Percentiles rank a stretch among this genome's conserved stretches.
Conservation (phyloP, 2,888 invertebrate species). For the Drosophila mercatorum region DNA sequence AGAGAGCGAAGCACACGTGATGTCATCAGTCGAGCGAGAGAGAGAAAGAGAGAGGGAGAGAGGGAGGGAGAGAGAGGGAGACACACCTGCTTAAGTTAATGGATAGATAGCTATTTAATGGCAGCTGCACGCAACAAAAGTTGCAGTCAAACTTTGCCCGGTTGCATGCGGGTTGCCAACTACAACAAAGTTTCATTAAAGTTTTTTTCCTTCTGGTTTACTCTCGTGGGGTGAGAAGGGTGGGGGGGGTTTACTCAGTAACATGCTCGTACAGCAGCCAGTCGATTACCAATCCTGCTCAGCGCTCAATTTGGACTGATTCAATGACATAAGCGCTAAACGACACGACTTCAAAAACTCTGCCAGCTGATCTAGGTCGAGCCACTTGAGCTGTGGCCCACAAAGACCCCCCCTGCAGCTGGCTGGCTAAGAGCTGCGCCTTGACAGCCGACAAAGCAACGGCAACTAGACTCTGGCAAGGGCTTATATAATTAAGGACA, state of each 20-base stretch:
- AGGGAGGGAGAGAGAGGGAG: not conserved
- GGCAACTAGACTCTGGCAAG: no score
- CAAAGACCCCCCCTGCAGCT: slow-evolving; percentile 4
- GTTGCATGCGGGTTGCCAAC: slow-evolving; percentile 30
- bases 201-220: slow-evolving; percentile 28
- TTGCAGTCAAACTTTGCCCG: slow-evolving; percentile 55
- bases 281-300: slow-evolving; percentile 41
- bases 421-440: not conserved
- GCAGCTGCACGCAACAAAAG: slow-evolving; percentile 61
- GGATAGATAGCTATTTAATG: slow-evolving; percentile 62
- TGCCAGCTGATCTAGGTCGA: slow-evolving; percentile 24
- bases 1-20: slow-evolving; percentile 29
- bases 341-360: slow-evolving; percentile 25
- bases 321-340: slow-evolving; percentile 52
- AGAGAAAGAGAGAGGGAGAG: slow-evolving; percentile 7
- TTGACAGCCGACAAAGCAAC: not conserved
- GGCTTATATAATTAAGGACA: no score
- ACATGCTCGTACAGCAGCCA: slow-evolving; percentile 14
- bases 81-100: slow-evolving; percentile 50
- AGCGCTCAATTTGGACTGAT: slow-evolving; percentile 51
- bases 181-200: slow-evolving; percentile 54
- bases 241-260: not conserved
- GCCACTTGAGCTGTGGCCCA: slow-evolving; percentile 26
- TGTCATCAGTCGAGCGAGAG: slow-evolving; percentile 34
- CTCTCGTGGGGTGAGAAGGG: not conserved